Percentiles rank a stretch among this genome's conserved stretches.
phyloP scores from a whole-genome alignment of 1,140 invertebrate genomes.

The Battus philenor region DNA sequence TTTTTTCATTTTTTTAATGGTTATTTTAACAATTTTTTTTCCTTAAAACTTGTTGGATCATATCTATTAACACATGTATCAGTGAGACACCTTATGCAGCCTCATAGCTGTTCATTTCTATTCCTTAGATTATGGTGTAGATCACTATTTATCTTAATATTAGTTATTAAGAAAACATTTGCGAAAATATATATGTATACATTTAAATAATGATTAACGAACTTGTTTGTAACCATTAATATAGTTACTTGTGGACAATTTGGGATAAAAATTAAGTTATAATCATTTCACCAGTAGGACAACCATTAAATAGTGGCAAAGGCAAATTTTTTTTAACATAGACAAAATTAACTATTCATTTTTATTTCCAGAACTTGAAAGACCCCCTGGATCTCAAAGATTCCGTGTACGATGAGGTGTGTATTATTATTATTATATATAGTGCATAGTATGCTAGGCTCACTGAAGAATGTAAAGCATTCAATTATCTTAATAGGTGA shows the following conservation, averaged over 20 bases:
- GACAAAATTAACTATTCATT: not conserved
- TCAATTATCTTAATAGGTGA: not conserved
- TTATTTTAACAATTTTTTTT: not conserved
- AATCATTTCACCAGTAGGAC: too few species aligned
- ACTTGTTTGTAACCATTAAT: not conserved
- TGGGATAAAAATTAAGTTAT: too few species aligned
- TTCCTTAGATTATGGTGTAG: too few species aligned
- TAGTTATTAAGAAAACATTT: not conserved
- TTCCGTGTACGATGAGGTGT: constrained; percentile 44
- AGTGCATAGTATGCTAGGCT: too few species aligned
- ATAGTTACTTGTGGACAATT: not conserved
- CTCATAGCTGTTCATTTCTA: too few species aligned
- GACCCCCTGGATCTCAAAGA: constrained; percentile 43
- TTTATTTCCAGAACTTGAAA: constrained; percentile 42
- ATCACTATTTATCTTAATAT: too few species aligned
- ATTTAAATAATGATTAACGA: not conserved
- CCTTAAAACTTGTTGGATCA: not conserved
- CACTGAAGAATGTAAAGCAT: too few species aligned
- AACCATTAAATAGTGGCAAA: too few species aligned
- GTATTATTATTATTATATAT: constrained; percentile 13
- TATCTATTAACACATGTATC: too few species aligned
- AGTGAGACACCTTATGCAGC: too few species aligned
- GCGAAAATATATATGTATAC: not conserved
- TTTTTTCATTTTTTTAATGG: not conserved
- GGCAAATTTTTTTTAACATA: too few species aligned